Base-by-base conservation (phyloP, 1,140 invertebrate species). In the Zaprionus lachaisei region DNA sequence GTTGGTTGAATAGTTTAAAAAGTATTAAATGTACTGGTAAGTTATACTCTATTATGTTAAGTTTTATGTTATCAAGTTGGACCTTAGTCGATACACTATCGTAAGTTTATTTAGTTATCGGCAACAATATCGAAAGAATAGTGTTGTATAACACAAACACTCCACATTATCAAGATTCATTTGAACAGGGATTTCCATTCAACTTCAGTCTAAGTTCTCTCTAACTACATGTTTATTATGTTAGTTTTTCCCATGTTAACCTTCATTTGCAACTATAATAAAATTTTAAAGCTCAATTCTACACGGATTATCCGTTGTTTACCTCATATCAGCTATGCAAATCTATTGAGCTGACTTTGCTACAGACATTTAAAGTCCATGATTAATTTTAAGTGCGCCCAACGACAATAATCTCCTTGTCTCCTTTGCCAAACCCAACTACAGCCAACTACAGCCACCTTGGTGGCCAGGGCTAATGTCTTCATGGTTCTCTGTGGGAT, bases 381-480 rank as follows among this genome's bases (percentile, higher is more conserved):
- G 22, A 51, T 51, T 51, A 51, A 51, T 51, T 51, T 51, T 51
- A 51, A 51, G 47, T 51, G 22, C 47, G 9, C 20, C 17, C 47
- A 51, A 51, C 47, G 47, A 51, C 47, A 51, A 51, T 51, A 51
- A 51, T 51, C 47, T 49, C 6, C 47, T 20, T 51, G 47, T 51
- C 20, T 51, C 20, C 47, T 12, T 22, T 5, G 20, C 20, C 17
- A 47, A 47, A 17, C 15, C 24, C 12, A 20, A 37, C 15, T 56
- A 7, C 17, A n/a, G 22, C 7, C 11, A 20, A 37, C 15, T 56
- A n/a, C 17, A n/a, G n/a, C 55, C 56, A 51, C 15, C n/a, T 51
- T 41, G 14, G 57, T 61, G 57, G 34, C 41, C 57, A 62, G 37
- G 38, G 47, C 14, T 63, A 56, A 28, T 61, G 20, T 31, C 49